Base-by-base conservation (phyloP, 30 jellyfish, hydroid and myxozoan species). In the Hydractinia symbiolongicarpus region DNA sequence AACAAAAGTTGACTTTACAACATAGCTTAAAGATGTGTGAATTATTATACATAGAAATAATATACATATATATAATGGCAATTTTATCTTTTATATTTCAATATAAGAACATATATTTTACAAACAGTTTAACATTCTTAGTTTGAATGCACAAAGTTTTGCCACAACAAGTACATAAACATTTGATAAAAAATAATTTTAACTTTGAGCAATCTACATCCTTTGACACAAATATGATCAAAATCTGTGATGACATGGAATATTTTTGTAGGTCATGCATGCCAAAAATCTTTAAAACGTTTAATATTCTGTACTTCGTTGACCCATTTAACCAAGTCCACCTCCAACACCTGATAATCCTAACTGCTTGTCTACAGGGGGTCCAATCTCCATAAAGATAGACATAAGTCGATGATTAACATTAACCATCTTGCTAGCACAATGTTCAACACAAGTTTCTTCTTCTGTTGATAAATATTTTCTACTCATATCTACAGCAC, bases 361-460 rank as follows among this genome's bases (percentile, higher is more conserved):
- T 62, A 93, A 95, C 81, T 93, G 96, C 61, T 93, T 93, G 72
- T 93, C 98, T 14, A 93, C 96, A 44, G 98, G 98, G 5, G 98
- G 98, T 44, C 98, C 98, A 21, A 93, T 93, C 85, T 93, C 96
- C 98, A 93, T 93, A 72, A 93, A 93, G 5, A 93, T 95, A 7
- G 98, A 85, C 98, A 93, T 93, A 61, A 93, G 88, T 10, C 98
- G 82, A 67, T 93, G 98, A 68, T 87, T 93, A 17, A 79, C 89
- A 55, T 81, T 88, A 14, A 93, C 88, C 95, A 88, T 54, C 81
- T 93, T 93, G 11, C 89, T 86, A 50, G 96, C 95, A 77, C 98
- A 93, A 10, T 68, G 78, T 50, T 93, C 93, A 2, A 93, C 90
- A 73, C 98, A 93, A 5, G 60, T 67, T 54, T 82, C 96, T 88